Evolutionary conservation across 2,113 vertebrate species (phyloP).

Genomic region (Aptenodytes patagonicus): DNA sequence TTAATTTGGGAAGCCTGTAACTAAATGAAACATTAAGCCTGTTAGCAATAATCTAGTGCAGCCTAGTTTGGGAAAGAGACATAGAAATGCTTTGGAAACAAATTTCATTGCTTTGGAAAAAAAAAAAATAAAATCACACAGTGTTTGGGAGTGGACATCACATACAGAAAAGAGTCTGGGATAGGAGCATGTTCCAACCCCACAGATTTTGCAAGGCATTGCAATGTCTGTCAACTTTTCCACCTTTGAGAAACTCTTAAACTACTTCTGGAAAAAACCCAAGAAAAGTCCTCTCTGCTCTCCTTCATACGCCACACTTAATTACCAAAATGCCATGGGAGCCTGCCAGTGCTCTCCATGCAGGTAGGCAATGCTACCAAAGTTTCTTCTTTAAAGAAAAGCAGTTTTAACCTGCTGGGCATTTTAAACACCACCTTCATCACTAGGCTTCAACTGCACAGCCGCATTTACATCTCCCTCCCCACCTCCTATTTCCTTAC

Average conservation of each 20-base stretch:
- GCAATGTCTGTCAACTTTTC: not conserved
- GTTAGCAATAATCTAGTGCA: not conserved
- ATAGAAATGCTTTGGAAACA: not conserved
- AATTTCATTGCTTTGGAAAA: not conserved
- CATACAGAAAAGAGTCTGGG: not conserved
- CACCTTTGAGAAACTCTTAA: not conserved
- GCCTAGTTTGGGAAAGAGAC: not conserved
- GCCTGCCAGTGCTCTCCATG: not conserved
- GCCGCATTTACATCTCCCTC: not conserved
- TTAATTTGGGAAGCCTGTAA: not conserved
- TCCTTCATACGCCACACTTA: not conserved
- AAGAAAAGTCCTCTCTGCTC: not conserved
- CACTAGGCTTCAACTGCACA: fast-evolving
- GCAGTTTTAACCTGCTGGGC: not conserved
- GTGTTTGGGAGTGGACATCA: not conserved
- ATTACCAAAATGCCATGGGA: not conserved
- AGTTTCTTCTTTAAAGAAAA: not conserved
- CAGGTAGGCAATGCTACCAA: not conserved
- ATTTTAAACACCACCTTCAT: not conserved
- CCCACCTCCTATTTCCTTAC: not conserved
- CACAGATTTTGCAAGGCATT: not conserved
- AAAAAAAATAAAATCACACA: too few species aligned
- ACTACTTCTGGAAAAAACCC: not conserved
- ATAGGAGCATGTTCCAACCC: not conserved
- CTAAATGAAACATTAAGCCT: not conserved